Percentiles rank a stretch among this genome's conserved stretches.
phyloP scores from a whole-genome alignment of 2,888 invertebrate species.

The Ochropleura leucogaster region DNA sequence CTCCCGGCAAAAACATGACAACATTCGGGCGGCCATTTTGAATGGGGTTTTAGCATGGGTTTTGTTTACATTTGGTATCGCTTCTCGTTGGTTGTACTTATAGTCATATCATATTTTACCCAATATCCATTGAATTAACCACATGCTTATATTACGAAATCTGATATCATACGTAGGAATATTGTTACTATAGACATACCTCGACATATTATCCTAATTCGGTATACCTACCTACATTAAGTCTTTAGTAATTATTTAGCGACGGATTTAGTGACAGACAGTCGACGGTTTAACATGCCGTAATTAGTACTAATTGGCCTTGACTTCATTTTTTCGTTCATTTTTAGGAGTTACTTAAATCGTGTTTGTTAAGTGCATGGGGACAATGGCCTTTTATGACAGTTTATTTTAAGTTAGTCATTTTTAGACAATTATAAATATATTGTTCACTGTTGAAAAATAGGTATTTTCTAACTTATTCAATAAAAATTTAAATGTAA shows the following conservation, averaged over 20 bases:
- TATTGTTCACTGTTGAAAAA: background rate
- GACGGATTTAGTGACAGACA: constrained; percentile 34
- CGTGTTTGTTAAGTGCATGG: constrained; percentile 11
- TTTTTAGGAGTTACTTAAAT: constrained; percentile 33
- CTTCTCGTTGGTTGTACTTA: no score
- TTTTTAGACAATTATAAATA: background rate
- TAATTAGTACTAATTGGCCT: constrained; percentile 53
- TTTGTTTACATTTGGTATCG: no score
- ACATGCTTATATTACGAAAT: no score
- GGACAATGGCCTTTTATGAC: background rate
- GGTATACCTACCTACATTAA: constrained; percentile 17
- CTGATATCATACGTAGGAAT: background rate
- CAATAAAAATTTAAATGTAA: background rate
- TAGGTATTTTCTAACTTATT: background rate
- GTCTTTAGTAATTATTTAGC: constrained; percentile 24
- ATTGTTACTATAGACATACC: constrained; percentile 2
- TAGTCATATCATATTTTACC: no score
- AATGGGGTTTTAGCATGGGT: no score
- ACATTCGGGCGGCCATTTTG: no score
- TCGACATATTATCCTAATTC: constrained; percentile 26
- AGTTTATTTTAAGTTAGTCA: constrained; percentile 5
- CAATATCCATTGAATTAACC: no score
- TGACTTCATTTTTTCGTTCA: constrained; percentile 45
- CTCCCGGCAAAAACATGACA: no score
- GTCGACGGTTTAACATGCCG: constrained; percentile 19